Evolutionary conservation across 2,888 invertebrate species (phyloP), one percentile per base, ranked within the genome.

Genomic region (Meiosimyza decipiens): DNA sequence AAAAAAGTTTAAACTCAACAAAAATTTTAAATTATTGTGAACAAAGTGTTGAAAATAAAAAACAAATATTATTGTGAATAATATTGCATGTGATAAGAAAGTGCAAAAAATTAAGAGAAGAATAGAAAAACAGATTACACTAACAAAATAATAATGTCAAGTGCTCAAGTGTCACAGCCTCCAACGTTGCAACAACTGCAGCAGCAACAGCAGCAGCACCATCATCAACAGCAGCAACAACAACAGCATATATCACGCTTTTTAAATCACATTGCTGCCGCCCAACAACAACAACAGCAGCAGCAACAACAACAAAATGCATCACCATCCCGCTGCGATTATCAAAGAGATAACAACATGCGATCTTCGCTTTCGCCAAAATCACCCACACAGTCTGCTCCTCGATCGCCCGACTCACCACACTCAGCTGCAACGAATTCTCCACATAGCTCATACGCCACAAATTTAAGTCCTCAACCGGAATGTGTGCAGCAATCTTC

Each of bases 131-230:
- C 64, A 28, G 28, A 72, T 59, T 40, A 12, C 40, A 22, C 6
- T 22, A 52, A 59, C 68, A 49, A 16, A 62, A 65, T n/a, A 28
- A 57, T 79, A 77, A 86, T 86, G 86, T 86, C 87, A 75, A 86
- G 86, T 84, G 87, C 81, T 74, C 87, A 86, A 82, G 85, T 87
- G 79, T 84, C 85, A 64, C 85, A 85, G 73, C 85, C 82, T 77
- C 82, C 82, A 49, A 77, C 80, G 75, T 77, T 79, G 79, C 81
- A 77, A 79, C 78, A 78, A 73, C 57, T 70, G 49, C 62, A 68
- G 4, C 68, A 74, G 70, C 77, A 77, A 33, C 76, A 77, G 72
- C 77, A 78, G 22, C 77, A 77, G 16, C 79, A 78, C 4, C 77
- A 78, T 16, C 76, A 77, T 15, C 77, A 77, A 28, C 80, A 77